Base-by-base conservation (phyloP, 2,888 invertebrate species). In the Epicampocera succincta region DNA sequence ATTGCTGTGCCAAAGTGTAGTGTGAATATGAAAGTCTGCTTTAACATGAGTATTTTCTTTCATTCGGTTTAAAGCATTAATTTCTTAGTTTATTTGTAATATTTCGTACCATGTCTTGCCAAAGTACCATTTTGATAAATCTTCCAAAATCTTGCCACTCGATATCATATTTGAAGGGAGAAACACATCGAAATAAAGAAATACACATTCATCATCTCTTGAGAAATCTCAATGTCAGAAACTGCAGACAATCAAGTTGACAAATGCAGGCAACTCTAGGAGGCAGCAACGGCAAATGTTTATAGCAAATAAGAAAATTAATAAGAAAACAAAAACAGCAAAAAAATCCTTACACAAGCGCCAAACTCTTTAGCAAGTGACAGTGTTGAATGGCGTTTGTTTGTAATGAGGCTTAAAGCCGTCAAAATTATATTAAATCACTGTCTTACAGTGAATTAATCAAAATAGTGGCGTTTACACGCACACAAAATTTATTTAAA, bases 351-450 rank as follows among this genome's bases (percentile, higher is more conserved):
- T 25, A 25, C 15, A 58, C 3, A 29, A 25, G 15, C 21, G 11
- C 17, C 38, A 33, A 68, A 75, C 29, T 77, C 40, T 71, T 71
- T 19, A 42, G 25, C 38, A n/a, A 29, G 17, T 50, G 66, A 48
- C 66, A 61, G 61, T 40, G 54, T 11, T 61, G 48, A 66, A 72
- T 68, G 33, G 13, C n/a, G 40, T 40, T 42, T 75, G 33, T 66
- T 33, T 38, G 42, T 40, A 48, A 40, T 50, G 54, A 17, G 19
- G 33, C 61, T 61, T 33, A 46, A 44, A 25, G 65, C 74, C 75
- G 75, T 75, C 80, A 80, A 60, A 80, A 75, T 75, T 46, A 66
- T 60, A 60, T 66, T 66, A 66, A 80, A 75, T 80, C 40, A 66
- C 60, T 50, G 52, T 29, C 46, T 13, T 15, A 71, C 71, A 72